Evolutionary conservation across 2,113 vertebrate species (phyloP).

Genomic region (Cricetomys ansorgei): DNA sequence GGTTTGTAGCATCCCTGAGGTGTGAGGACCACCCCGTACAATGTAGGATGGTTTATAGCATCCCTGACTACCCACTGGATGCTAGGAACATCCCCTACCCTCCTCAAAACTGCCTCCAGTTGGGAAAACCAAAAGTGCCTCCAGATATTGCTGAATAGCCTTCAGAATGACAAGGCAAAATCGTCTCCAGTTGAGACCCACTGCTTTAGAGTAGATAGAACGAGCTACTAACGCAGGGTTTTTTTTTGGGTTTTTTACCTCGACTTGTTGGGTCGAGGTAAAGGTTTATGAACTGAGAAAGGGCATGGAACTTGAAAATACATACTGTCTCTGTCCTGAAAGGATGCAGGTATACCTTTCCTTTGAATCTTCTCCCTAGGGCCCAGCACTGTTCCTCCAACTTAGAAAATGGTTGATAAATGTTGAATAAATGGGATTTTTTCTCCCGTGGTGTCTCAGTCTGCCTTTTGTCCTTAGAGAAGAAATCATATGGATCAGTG

Average conservation of each 20-base stretch:
- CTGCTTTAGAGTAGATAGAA: neutral
- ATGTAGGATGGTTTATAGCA: neutral
- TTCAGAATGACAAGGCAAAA: neutral
- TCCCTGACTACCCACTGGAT: neutral
- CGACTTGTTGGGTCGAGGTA: neutral
- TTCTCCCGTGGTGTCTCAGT: neutral
- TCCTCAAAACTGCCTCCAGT: neutral
- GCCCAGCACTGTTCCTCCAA: neutral
- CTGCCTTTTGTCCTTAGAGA: neutral
- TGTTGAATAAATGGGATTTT: constrained; percentile 9
- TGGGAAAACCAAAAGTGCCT: neutral
- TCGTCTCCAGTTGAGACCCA: neutral
- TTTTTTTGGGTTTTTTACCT: neutral
- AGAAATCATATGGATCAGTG: neutral
- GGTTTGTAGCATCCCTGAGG: neutral
- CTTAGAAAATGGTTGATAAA: neutral
- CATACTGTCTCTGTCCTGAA: neutral
- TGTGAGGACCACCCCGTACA: neutral
- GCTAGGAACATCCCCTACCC: neutral
- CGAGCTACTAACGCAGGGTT: neutral
- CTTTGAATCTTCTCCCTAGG: neutral
- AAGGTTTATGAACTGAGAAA: constrained; percentile 52
- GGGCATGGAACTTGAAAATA: constrained; percentile 17
- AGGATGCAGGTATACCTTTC: neutral
- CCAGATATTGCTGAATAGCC: neutral